Base-by-base conservation (phyloP, 2,888 invertebrate species). In the Thumatha senex region DNA sequence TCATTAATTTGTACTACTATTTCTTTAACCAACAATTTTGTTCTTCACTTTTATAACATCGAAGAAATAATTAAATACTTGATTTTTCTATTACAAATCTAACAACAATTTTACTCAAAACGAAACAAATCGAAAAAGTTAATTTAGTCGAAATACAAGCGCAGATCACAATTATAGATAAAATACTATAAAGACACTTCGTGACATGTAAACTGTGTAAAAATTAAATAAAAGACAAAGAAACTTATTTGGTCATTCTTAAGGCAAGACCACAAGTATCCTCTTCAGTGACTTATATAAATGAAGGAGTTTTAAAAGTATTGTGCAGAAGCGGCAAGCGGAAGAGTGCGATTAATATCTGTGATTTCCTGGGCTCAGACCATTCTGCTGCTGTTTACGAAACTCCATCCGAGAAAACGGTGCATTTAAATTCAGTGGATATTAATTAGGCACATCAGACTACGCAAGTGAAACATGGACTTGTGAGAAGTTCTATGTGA, bases 291-390 rank as follows among this genome's bases (percentile, higher is more conserved):
- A 80, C 79, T 72, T 71, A 68, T 69, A 80, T 78, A 76, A 83
- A 83, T 80, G 78, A 72, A 60, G 50, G 49, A 46, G 62, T 72
- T 76, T 78, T 72, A 74, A 82, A 80, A 79, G n/a, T 76, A 71
- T 74, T 58, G 52, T 63, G 51, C 66, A 61, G 60, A 60, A 58
- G 54, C 60, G 46, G 48, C 61, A 46, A 60, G 40, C 57, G 72
- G 73, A 75, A 75, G 66, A 66, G 60, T 63, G 65, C 66, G 67
- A 82, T 78, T 77, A 76, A 79, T 78, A 68, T 67, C 64, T 57
- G 43, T 44, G 52, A 49, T 36, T 41, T 44, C 45, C 38, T 34
- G 11, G 41, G 18, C 46, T 58, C 54, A 53, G 56, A 58, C 59
- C 56, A 70, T 74, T 72, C 10, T 5, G 18, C 36, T 35, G 47